Conservation (phyloP, 1,140 invertebrate species). For the Acromyrmex heyeri region DNA sequence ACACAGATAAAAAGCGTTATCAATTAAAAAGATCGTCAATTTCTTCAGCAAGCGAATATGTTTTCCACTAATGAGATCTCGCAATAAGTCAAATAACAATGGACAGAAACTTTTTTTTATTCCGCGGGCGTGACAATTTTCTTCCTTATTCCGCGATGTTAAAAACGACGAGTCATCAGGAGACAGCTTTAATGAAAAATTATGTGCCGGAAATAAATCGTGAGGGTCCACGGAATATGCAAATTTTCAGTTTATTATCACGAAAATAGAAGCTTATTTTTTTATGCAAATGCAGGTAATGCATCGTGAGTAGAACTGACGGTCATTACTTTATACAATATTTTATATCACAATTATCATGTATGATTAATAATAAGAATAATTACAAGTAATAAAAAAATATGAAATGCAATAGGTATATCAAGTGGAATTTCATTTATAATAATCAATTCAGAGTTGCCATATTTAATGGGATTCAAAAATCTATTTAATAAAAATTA, state of each 20-base stretch:
- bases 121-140: not conserved
- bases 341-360: not conserved
- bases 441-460: not conserved
- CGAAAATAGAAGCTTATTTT: not conserved
- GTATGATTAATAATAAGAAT: not conserved
- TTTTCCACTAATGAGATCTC: conserved; percentile 17
- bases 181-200: conserved; percentile 22
- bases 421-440: not conserved
- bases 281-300: not conserved
- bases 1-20: not conserved
- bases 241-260: conserved; percentile 23
- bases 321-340: not conserved
- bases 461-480: not conserved
- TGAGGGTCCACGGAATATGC: not conserved
- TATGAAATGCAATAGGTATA: not conserved
- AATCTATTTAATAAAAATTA: conserved; percentile 14
- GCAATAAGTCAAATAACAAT: conserved; percentile 26
- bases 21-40: conserved; percentile 9
- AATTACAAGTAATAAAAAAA: not conserved
- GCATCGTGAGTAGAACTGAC: not conserved
- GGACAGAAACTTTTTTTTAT: not conserved
- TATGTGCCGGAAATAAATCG: conserved; percentile 21
- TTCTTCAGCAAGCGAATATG: not conserved
- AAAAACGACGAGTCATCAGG: conserved; percentile 20
- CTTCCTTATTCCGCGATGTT: not conserved